These are phyloP conservation scores for Apotomis betuletana DNA, from an alignment of 2,888 invertebrate genomes.

Conservation along the genomic window DNA sequence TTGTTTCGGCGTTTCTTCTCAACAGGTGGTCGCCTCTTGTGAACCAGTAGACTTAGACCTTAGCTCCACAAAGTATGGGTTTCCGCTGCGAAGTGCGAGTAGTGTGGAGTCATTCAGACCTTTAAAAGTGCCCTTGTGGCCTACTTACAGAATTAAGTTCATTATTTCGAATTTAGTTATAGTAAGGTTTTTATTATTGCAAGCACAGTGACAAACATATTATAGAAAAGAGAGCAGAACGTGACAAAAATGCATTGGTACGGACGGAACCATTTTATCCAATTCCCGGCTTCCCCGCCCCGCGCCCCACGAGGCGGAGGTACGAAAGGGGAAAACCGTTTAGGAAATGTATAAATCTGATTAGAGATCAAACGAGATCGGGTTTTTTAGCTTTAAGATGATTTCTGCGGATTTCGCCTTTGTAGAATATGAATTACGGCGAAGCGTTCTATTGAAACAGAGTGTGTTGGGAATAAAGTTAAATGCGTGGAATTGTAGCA, in stretches of 20 bases:
- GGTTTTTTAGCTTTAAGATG: constrained; percentile 9
- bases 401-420: constrained; percentile 3
- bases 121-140: no score
- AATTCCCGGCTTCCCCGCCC: background rate
- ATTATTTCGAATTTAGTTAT: no score
- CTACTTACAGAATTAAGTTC: no score
- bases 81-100: no score
- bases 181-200: no score
- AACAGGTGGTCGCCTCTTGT: no score
- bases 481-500: background rate
- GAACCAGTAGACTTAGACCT: no score
- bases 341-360: constrained; percentile 19
- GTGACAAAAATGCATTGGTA: background rate
- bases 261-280: background rate
- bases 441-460: constrained; percentile 11
- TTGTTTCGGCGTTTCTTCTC: no score
- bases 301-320: background rate
- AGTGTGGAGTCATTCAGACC: no score
- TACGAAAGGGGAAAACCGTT: constrained; percentile 11
- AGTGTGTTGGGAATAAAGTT: background rate
- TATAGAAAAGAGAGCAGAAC: no score
- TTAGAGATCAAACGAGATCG: constrained; percentile 7
- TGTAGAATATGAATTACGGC: constrained; percentile 1
- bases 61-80: no score
- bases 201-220: no score